Percentiles rank a stretch among this genome's conserved stretches.
phyloP scores from a whole-genome alignment of 2,113 vertebrate species.

The Rhodinocichla rosea region DNA sequence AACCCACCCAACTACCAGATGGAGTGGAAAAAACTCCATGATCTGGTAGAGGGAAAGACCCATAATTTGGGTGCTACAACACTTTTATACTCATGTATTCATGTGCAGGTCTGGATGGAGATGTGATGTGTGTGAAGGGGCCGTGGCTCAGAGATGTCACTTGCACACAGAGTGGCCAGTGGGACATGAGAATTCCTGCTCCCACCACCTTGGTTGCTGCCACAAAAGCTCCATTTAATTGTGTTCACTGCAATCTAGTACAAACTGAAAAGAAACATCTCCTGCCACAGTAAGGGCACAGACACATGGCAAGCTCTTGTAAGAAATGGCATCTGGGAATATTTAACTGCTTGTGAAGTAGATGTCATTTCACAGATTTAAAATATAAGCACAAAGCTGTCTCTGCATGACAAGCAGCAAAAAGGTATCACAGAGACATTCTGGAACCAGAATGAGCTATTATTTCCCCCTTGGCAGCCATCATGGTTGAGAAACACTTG shows the following conservation, averaged over 20 bases:
- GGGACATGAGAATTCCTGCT: not conserved
- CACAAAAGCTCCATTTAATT: not conserved
- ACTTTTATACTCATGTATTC: not conserved
- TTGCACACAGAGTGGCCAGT: too few relatives aligned
- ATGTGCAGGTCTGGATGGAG: not conserved
- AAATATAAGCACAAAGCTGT: not conserved
- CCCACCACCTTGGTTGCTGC: not conserved
- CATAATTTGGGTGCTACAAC: not conserved
- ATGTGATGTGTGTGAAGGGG: not conserved
- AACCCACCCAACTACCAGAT: not conserved
- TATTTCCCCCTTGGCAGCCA: not conserved
- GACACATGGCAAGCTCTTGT: not conserved
- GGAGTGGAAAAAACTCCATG: not conserved
- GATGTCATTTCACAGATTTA: not conserved
- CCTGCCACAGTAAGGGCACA: rapidly evolving
- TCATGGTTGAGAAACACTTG: not conserved
- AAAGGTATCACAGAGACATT: not conserved
- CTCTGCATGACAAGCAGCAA: not conserved
- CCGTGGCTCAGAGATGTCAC: not conserved
- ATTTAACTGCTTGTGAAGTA: not conserved
- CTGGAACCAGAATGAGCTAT: not conserved
- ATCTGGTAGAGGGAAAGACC: not conserved
- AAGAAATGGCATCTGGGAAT: not conserved
- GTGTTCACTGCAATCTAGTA: not conserved
- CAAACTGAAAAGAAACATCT: not conserved